A percentile compares a stretch with the other conserved stretches of the same genome.
Conservation (phyloP, 2,113 vertebrate genomes). For the Strix aluco region DNA sequence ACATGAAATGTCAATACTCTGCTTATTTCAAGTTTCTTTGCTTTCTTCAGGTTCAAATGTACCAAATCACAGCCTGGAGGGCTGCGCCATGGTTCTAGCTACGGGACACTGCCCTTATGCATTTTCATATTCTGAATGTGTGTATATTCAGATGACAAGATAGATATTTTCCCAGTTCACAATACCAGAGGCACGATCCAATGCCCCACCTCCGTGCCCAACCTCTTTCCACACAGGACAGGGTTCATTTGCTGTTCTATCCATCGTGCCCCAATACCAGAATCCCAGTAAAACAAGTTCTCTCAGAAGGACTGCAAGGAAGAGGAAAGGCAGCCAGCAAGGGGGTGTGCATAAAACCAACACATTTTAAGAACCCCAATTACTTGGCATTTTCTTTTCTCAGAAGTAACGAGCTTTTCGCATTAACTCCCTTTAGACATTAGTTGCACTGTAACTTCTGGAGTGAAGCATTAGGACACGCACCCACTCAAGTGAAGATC, state of each 20-base stretch:
- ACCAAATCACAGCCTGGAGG: background rate
- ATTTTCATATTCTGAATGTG: too few relatives aligned
- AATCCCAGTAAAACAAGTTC: background rate
- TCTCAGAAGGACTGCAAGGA: background rate
- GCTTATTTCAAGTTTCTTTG: background rate
- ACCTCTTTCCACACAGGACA: background rate
- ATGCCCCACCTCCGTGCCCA: background rate
- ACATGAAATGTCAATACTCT: background rate
- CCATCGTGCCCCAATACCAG: accelerated
- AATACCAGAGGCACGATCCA: background rate
- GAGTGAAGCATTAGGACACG: accelerated
- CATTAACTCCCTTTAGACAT: background rate
- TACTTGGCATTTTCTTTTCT: background rate
- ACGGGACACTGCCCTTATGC: accelerated
- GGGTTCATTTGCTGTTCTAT: background rate
- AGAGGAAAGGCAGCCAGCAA: background rate
- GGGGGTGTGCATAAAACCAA: background rate
- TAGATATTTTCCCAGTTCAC: background rate
- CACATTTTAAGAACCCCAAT: background rate
- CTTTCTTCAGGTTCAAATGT: background rate
- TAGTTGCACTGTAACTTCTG: background rate
- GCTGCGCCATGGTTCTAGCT: background rate
- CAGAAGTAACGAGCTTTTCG: background rate
- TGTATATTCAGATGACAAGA: background rate
- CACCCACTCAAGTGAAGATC: background rate